Percentiles rank a stretch among this genome's conserved stretches.
phyloP scores from a whole-genome alignment of 1,140 invertebrate genomes.

The Zaprionus capensis region DNA sequence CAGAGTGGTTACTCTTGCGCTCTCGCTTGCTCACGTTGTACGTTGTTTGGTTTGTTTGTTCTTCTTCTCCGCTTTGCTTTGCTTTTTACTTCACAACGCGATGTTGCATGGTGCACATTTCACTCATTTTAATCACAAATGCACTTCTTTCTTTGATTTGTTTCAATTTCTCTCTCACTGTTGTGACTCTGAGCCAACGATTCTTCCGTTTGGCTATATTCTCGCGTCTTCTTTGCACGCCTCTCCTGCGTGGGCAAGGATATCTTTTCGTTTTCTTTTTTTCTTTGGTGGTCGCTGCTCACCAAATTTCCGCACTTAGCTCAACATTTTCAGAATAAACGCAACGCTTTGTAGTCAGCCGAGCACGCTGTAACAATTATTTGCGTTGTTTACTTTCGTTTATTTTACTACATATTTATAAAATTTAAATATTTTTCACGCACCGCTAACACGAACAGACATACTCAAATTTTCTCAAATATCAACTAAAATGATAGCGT shows the following conservation, averaged over 20 bases:
- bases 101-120: slow-evolving; percentile 70
- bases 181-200: slow-evolving; percentile 30
- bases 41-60: slow-evolving; percentile 60
- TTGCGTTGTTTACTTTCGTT: slow-evolving; percentile 33
- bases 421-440: slow-evolving; percentile 42
- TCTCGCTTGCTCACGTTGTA: slow-evolving; percentile 28
- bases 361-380: background rate
- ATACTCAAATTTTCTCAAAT: slow-evolving; percentile 52
- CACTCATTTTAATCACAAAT: slow-evolving; percentile 61
- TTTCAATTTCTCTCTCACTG: slow-evolving; percentile 53
- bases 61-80: slow-evolving; percentile 50
- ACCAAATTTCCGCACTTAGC: background rate
- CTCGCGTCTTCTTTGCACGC: slow-evolving; percentile 63
- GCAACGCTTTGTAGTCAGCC: slow-evolving; percentile 25
- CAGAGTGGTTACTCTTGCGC: slow-evolving; percentile 38
- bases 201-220: slow-evolving; percentile 34
- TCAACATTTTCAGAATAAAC: slow-evolving; percentile 8
- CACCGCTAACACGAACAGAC: slow-evolving; percentile 42
- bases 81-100: slow-evolving; percentile 52
- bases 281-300: slow-evolving; percentile 25
- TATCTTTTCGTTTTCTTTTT: slow-evolving; percentile 48
- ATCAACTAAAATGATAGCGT: slow-evolving; percentile 39
- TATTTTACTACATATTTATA: slow-evolving; percentile 51
- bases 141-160: slow-evolving; percentile 55
- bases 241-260: slow-evolving; percentile 73